Evolutionary conservation across 2,888 invertebrate genomes (phyloP).

Genomic region (Sialis lutaria): DNA sequence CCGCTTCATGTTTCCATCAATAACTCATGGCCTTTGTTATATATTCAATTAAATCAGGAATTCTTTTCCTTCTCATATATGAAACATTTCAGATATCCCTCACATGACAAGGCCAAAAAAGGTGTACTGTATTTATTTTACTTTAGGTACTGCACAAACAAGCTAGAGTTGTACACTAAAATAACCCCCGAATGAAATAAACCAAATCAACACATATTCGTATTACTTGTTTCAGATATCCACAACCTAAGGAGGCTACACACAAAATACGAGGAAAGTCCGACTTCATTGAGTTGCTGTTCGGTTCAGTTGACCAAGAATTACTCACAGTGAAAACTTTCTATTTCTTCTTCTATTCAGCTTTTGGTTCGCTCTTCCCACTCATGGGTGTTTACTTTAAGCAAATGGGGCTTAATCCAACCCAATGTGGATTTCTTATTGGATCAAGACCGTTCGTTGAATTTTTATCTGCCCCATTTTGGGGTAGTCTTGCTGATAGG

Average conservation of each 20-base stretch:
- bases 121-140: too few relatives aligned
- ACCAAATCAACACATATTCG: too few relatives aligned
- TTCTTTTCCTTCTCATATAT: too few relatives aligned
- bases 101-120: too few relatives aligned
- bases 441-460: slow-evolving; percentile 95
- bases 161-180: too few relatives aligned
- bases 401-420: slow-evolving; percentile 98
- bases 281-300: slow-evolving; percentile 67
- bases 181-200: too few relatives aligned
- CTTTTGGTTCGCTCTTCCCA: slow-evolving; percentile 95
- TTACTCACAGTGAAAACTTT: slow-evolving; percentile 90
- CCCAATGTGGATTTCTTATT: slow-evolving; percentile 84
- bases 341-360: slow-evolving; percentile 98
- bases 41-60: too few relatives aligned
- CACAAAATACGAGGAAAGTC: slow-evolving; percentile 77
- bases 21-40: too few relatives aligned
- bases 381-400: slow-evolving; percentile 99
- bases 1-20: too few relatives aligned
- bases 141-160: too few relatives aligned
- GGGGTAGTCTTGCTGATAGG: slow-evolving; percentile 89
- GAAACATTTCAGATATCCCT: too few relatives aligned
- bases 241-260: slow-evolving; percentile 73
- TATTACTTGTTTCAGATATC: slow-evolving; percentile 38
- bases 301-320: slow-evolving; percentile 75
- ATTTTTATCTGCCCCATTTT: slow-evolving; percentile 93